Evolutionary conservation across 1,140 invertebrate genomes (phyloP), one percentile per base, ranked within the genome.

Genomic region (Mizuhopecten yessoensis): DNA sequence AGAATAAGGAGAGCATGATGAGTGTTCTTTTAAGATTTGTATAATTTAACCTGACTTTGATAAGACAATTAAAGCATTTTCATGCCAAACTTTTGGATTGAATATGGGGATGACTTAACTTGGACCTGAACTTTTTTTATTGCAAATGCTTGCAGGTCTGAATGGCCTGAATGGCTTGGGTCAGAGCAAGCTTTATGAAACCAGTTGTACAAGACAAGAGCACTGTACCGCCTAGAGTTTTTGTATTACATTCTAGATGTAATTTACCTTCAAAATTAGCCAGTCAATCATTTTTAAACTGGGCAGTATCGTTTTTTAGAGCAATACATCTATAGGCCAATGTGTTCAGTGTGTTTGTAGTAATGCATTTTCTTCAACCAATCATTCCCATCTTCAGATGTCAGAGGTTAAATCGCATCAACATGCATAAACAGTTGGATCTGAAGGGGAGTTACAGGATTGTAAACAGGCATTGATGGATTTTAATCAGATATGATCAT

Each of bases 321-420:
- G 17, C 11, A 75, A 75, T n/a, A 75, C 57, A 75, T n/a, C 17
- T 49, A 1, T 17, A 29, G 57, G 57, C 57, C n/a, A 29, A 29
- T n/a, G 57, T 75, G 57, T 75, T 75, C n/a, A 75, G n/a, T n/a
- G n/a, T 5, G 57, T 29, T n/a, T 75, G 57, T n/a, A n/a, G 57
- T 23, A 23, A n/a, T 75, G 5, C 23, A 17, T 75, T 75, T 75
- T n/a, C 7, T 9, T 57, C 42, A 45, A 15, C 13, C 13, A 20
- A 13, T 20, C 42, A 45, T 17, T 17, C 17, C 36, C 9, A n/a
- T 29, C 57, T 75, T 75, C 57, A 75, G 42, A 45, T 45, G 9
- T 45, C 42, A 15, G 42, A 20, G 17, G 9, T 45, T 39, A 39
- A 39, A 39, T 39, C 36, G 13, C 13, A 49, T n/a, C n/a, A n/a